Evolutionary conservation across 2,888 invertebrate species (phyloP), one percentile per base, ranked within the genome.

Genomic region (Limenitis camilla): DNA sequence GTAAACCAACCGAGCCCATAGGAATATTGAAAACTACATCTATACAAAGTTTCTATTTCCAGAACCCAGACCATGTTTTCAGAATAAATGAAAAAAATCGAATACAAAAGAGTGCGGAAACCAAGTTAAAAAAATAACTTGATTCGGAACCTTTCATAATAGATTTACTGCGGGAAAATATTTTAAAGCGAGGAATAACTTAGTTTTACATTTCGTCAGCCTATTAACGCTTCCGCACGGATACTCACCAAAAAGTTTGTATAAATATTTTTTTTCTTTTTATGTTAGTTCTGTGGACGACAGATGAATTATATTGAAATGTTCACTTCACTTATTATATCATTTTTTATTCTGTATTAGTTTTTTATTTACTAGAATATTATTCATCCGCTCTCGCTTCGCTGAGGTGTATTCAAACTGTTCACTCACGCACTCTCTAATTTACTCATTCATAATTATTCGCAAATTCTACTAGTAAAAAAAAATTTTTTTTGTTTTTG

Each of bases 181-280:
- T 55, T 48, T 43, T 47, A 36, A 48, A 55, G 40, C 35, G 52
- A 47, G 31, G 49, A 46, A 41, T 49, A 52, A 55, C 49, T 38
- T 45, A 31, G 52, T 56, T 56, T 58, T 53, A 55, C 56, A 49
- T 53, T 55, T 53, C 55, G 55, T 50, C 51, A 47, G 49, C 52
- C 58, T 56, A 60, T 61, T 56, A 55, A 50, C 58, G 52, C 57
- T 62, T 62, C 61, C 61, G 68, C 70, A 65, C 71, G 69, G 69
- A 64, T 72, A 67, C 71, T 62, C 69, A 67, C 68, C 68, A 64
- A 68, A 71, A 76, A 76, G 63, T 74, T 76, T 72, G 19, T 32
- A 46, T 49, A 49, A 52, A 50, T 52, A 52, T 49, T 52, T 50
- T 52, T 50, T 55, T 53, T 45, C 11, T 56, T 46, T 43, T 48